A percentile compares a stretch with the other conserved stretches of the same genome.
phyloP scores from a whole-genome alignment of 2,888 invertebrate species.

The Ligdia adustata region DNA sequence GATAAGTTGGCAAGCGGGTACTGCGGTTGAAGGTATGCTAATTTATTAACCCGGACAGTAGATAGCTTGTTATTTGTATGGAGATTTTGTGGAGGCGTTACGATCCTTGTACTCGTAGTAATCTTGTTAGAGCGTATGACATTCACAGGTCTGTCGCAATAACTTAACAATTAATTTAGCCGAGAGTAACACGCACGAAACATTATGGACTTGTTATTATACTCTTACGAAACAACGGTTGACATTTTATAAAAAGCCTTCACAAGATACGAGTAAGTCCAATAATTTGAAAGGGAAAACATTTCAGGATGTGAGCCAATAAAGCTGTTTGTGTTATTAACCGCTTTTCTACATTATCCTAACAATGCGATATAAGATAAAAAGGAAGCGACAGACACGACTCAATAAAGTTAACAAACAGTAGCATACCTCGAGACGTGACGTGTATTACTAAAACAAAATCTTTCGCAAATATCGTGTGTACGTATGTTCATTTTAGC shows the following conservation, averaged over 20 bases:
- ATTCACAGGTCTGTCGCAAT: slow-evolving; percentile 27
- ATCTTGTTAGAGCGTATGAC: slow-evolving; percentile 33
- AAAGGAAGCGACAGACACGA: slow-evolving; percentile 14
- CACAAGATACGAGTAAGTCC: neutral
- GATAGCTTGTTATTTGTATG: slow-evolving; percentile 45
- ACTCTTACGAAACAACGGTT: neutral
- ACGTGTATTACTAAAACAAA: slow-evolving; percentile 20
- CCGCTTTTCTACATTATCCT: slow-evolving; percentile 6
- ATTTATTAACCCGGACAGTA: slow-evolving; percentile 44
- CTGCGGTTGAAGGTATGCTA: slow-evolving; percentile 45
- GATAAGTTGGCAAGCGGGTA: slow-evolving; percentile 41
- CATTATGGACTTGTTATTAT: slow-evolving; percentile 5
- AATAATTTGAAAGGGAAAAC: neutral
- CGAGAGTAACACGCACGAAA: slow-evolving; percentile 1
- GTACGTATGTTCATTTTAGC: slow-evolving; percentile 25
- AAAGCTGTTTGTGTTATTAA: slow-evolving; percentile 14
- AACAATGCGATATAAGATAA: slow-evolving; percentile 12
- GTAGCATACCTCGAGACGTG: slow-evolving; percentile 19
- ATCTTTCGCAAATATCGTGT: slow-evolving; percentile 18
- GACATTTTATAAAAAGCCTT: too few relatives aligned
- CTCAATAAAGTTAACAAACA: slow-evolving; percentile 20
- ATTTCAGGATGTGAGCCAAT: slow-evolving; percentile 1
- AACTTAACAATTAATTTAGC: slow-evolving; percentile 29
- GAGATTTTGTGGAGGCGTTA: slow-evolving; percentile 33
- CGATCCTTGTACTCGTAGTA: slow-evolving; percentile 33